A percentile compares a stretch with the other conserved stretches of the same genome.
phyloP scores from a whole-genome alignment of 2,797 vertebrate species.

The Fringilla coelebs region DNA sequence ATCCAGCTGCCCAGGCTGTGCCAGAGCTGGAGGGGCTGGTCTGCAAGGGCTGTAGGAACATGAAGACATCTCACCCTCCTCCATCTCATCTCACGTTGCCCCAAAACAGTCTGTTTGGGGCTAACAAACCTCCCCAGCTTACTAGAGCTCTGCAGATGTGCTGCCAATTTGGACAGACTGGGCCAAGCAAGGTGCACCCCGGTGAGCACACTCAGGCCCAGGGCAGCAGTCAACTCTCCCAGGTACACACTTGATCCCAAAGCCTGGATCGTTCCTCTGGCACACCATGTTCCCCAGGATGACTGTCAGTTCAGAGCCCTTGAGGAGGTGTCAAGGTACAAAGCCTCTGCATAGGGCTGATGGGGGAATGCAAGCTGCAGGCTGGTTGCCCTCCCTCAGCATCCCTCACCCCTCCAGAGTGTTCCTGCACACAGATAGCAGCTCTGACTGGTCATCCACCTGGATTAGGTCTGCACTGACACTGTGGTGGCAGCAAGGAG shows the following conservation, averaged over 20 bases:
- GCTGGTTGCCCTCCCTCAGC: neutral
- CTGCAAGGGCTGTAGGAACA: neutral
- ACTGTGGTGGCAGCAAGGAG: neutral
- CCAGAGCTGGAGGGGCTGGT: neutral
- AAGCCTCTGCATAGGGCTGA: neutral
- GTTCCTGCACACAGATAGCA: neutral
- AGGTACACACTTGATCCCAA: accelerated
- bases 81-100: neutral
- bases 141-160: neutral
- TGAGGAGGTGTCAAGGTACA: neutral
- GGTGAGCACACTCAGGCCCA: neutral
- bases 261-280: accelerated
- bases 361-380: neutral
- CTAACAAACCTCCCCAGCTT: neutral
- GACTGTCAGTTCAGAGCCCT: neutral
- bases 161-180: neutral
- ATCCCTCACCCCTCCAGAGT: neutral
- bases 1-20: neutral
- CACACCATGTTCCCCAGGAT: accelerated
- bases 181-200: accelerated
- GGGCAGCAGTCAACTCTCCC: neutral
- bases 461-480: neutral
- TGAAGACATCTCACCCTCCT: accelerated
- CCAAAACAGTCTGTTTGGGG: neutral
- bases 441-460: neutral